Conservation (phyloP, 2,888 invertebrate species). For the Exocentrus adspersus region DNA sequence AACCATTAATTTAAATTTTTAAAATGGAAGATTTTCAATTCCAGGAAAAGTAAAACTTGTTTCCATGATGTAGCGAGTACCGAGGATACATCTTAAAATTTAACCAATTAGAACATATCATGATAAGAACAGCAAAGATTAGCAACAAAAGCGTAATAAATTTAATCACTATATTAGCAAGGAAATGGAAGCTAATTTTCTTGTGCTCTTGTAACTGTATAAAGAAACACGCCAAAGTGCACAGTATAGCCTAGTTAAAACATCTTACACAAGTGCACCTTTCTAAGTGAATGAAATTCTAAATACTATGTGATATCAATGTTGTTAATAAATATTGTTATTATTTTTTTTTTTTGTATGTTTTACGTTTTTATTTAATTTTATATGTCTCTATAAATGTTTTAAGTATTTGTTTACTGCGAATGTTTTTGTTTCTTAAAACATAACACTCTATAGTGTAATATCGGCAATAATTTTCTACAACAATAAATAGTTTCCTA, state of each 20-base stretch:
- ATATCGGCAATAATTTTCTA: too few species aligned
- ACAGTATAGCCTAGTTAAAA: constrained; percentile 23
- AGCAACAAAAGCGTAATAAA: too few species aligned
- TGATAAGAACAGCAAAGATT: too few species aligned
- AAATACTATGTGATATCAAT: constrained; percentile 61
- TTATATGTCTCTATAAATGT: not conserved
- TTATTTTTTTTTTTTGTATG: not conserved
- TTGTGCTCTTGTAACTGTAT: constrained; percentile 9
- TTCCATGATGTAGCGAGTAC: too few species aligned
- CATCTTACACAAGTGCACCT: constrained; percentile 61
- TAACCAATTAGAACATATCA: constrained; percentile 9
- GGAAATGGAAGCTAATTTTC: constrained; percentile 21
- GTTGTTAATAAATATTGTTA: constrained; percentile 19
- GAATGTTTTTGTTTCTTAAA: not conserved
- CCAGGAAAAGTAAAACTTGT: too few species aligned
- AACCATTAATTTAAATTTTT: not conserved
- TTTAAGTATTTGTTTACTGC: not conserved
- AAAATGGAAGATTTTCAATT: too few species aligned
- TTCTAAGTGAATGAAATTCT: constrained; percentile 59
- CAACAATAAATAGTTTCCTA: too few species aligned
- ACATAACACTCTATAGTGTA: too few species aligned
- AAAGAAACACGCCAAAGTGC: constrained; percentile 32
- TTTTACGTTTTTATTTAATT: not conserved
- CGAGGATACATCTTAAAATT: not conserved
- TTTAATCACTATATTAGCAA: not conserved